Base-by-base conservation (phyloP, 2,888 invertebrate genomes). In the Archips crataeganus region DNA sequence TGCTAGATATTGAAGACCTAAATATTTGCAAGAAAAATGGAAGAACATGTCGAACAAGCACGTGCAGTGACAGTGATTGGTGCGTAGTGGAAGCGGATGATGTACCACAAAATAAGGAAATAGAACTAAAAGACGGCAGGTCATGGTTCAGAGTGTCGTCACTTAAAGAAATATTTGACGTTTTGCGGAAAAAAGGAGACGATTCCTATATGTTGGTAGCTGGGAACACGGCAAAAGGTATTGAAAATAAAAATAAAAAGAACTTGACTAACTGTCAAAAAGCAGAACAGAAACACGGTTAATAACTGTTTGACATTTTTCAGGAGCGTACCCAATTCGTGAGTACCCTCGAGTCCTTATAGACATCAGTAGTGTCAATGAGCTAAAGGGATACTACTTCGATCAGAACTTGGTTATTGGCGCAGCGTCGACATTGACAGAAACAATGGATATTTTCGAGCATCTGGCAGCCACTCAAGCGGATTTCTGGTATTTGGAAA, bases 211-310 rank as follows among this genome's bases (percentile, higher is more conserved):
- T 96, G 87, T 82, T 97, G 4, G 95, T 97, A 1, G 96, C 95
- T 64, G 97, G 97, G 15, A 97, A 97, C 83, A 97, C 96, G 9
- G 96, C 96, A 42, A 95, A 95, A 88, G 97, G 97, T 96, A 87
- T 45, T 45, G 0, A n/a, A n/a, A n/a, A n/a, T n/a, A n/a, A n/a
- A n/a, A n/a, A n/a, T n/a, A n/a, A n/a, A n/a, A n/a, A 9, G 9
- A 11, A 45, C 9, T 11, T 10, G 9, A 1, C 23, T 23, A 23
- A 23, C 23, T 23, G 23, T 23, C 23, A 23, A 23, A 23, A 23
- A 23, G 1, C 23, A 23, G 23, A 23, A 23, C 23, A 23, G 23
- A 23, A 23, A 23, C 23, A 23, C 23, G 23, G 9, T 10, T 11
- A 45, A 8, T 10, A 9, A 45, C 8, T 49, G 4, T n/a, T n/a